Evolutionary conservation across 2,888 invertebrate species (phyloP).

Genomic region (Poecilus cupreus): DNA sequence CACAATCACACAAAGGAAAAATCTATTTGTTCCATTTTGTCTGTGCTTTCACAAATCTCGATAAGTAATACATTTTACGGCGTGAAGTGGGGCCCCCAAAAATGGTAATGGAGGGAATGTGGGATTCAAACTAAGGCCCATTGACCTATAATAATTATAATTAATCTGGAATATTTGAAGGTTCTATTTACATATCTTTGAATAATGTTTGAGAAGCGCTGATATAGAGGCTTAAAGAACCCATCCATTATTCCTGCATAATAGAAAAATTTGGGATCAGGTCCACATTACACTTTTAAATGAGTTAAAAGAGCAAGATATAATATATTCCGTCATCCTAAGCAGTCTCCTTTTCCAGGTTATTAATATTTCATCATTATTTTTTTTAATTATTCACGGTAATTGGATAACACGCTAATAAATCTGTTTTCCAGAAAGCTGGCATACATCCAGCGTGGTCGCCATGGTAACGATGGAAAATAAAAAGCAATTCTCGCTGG

Average conservation of each 20-base stretch:
- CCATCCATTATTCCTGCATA: constrained; percentile 27
- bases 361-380: constrained; percentile 24
- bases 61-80: no score
- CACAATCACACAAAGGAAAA: no score
- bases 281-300: constrained; percentile 33
- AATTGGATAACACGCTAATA: constrained; percentile 24
- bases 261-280: constrained; percentile 7
- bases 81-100: no score
- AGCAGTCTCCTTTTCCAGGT: neutral
- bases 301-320: constrained; percentile 8
- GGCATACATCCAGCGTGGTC: neutral
- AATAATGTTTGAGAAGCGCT: constrained; percentile 11
- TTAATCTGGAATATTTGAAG: neutral
- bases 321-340: neutral
- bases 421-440: neutral
- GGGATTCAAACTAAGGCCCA: no score
- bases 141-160: neutral
- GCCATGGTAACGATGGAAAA: neutral
- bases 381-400: constrained; percentile 13
- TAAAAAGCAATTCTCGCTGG: constrained; percentile 6
- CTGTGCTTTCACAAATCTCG: no score
- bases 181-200: neutral
- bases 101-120: no score
- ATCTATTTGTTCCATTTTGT: no score
- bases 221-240: neutral